A percentile compares a stretch with the other conserved stretches of the same genome.
Evolutionary conservation across 1,140 invertebrate genomes (phyloP).

Genomic region (Pachypeltis micranthus): DNA sequence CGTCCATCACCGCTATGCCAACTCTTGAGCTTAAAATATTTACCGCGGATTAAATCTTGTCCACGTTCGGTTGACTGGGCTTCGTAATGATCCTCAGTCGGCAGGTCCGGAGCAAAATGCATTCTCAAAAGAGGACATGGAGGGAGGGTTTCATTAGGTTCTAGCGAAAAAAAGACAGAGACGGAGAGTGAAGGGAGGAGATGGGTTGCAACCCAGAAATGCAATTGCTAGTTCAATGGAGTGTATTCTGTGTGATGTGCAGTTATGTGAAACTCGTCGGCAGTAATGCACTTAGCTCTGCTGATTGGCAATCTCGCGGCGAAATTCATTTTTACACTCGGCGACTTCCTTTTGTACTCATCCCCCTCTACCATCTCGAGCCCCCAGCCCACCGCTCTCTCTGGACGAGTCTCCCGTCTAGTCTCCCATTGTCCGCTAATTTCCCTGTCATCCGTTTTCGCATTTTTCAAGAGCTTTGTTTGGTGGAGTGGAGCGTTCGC

Average conservation of each 20-base stretch:
- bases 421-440: slow-evolving; percentile 2
- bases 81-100: slow-evolving; percentile 1
- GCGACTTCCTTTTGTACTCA: slow-evolving; percentile 3
- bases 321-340: slow-evolving; percentile 5
- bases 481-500: not conserved
- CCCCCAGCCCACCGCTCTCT: not conserved
- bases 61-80: not conserved
- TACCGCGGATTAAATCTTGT: slow-evolving; percentile 12
- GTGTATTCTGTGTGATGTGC: slow-evolving; percentile 12
- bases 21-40: slow-evolving; percentile 2
- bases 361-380: not conserved
- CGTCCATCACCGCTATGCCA: too few species aligned
- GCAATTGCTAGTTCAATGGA: slow-evolving; percentile 16
- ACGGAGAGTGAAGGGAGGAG: not conserved
- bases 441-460: slow-evolving; percentile 1
- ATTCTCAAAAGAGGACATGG: not conserved
- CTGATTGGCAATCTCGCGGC: slow-evolving; percentile 11
- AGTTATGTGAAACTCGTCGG: slow-evolving; percentile 11
- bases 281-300: slow-evolving; percentile 12
- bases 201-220: slow-evolving; percentile 11
- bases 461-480: slow-evolving; percentile 4
- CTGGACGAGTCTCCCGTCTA: too few species aligned
- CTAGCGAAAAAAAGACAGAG: not conserved
- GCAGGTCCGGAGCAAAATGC: slow-evolving; percentile 8
- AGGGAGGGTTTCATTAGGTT: slow-evolving; percentile 10